A percentile compares a stretch with the other conserved stretches of the same genome.
These are phyloP conservation scores for Corythornis madagascariensis DNA, from an alignment of 2,113 vertebrate genomes.

Conservation along the genomic window DNA sequence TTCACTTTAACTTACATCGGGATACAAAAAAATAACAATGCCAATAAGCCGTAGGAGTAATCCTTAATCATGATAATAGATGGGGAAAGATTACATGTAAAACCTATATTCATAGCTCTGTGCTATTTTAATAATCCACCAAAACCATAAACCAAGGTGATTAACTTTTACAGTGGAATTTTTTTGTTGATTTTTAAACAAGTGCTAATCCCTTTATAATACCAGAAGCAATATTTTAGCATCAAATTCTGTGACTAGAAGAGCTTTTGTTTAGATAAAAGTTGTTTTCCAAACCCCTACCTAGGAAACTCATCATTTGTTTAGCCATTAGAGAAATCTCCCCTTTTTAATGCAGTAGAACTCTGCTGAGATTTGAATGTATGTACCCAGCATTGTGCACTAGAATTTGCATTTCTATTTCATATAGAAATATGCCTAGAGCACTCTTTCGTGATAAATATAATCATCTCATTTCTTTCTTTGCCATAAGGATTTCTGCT, in stretches of 20 bases:
- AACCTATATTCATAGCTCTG: neutral
- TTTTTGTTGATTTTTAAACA: neutral
- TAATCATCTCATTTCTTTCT: neutral
- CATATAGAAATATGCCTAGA: neutral
- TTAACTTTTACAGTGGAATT: neutral
- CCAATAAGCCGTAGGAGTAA: neutral
- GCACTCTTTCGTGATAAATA: neutral
- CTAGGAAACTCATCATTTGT: neutral
- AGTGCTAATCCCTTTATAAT: neutral
- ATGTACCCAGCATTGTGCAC: neutral
- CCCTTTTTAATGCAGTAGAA: neutral
- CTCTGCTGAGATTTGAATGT: neutral
- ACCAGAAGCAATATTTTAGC: neutral
- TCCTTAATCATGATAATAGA: neutral
- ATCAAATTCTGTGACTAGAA: neutral
- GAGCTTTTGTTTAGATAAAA: neutral
- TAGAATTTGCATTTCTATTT: conserved; percentile 17
- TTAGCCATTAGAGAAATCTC: neutral
- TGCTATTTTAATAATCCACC: neutral
- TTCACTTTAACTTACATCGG: neutral
- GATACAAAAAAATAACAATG: neutral
- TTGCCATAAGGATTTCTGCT: neutral
- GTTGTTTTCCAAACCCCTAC: neutral
- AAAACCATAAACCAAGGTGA: neutral
- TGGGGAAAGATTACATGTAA: neutral